Evolutionary conservation across 2,797 vertebrate genomes (phyloP).

Genomic region (Garrulus glandarius): DNA sequence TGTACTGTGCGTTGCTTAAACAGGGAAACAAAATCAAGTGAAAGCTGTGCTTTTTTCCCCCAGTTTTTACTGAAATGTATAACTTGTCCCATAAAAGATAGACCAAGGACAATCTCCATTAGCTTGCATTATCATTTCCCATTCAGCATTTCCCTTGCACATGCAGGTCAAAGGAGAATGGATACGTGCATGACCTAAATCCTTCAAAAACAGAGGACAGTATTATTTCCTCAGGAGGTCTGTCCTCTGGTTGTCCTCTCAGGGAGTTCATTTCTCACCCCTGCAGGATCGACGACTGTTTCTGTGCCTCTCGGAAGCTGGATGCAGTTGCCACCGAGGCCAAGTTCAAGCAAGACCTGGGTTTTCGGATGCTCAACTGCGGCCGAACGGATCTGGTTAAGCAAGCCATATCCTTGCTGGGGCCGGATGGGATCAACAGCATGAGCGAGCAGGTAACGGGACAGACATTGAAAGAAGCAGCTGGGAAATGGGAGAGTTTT

Average conservation of each 20-base stretch:
- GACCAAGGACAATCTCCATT: slow-evolving; percentile 27
- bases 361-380: slow-evolving; percentile 98
- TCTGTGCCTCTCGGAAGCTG: slow-evolving; percentile 93
- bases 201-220: neutral
- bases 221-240: neutral
- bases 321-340: slow-evolving; percentile 94
- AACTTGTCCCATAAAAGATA: neutral
- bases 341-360: slow-evolving; percentile 95
- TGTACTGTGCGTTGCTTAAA: neutral
- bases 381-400: slow-evolving; percentile 96
- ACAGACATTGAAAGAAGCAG: neutral
- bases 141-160: neutral
- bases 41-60: neutral
- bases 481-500: neutral
- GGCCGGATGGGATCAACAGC: slow-evolving; percentile 94
- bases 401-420: slow-evolving; percentile 92
- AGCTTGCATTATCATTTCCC: slow-evolving; percentile 13
- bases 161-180: slow-evolving; percentile 23
- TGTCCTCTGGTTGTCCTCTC: slow-evolving; percentile 21
- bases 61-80: neutral
- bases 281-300: slow-evolving; percentile 94
- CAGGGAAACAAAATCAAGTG: neutral
- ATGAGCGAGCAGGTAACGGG: slow-evolving; percentile 92
- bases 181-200: neutral
- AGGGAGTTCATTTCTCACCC: neutral